These are phyloP conservation scores for Coelopa frigida DNA, from an alignment of 1,140 invertebrate genomes.

Conservation along the genomic window DNA sequence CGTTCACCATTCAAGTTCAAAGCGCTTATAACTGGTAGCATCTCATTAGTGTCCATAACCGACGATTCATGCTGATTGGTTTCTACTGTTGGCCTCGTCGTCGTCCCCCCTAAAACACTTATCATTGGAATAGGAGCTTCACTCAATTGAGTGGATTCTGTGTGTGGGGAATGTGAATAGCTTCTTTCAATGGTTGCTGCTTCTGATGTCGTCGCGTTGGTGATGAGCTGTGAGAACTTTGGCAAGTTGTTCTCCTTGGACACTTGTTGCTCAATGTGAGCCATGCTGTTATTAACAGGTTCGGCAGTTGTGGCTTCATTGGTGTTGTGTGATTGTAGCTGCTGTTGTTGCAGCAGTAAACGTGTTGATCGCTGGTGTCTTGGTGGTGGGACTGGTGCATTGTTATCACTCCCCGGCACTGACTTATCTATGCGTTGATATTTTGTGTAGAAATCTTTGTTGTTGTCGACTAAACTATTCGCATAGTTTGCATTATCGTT, in stretches of 20 bases:
- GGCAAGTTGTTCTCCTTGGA: background rate
- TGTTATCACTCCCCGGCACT: background rate
- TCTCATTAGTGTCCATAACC: slow-evolving; percentile 8
- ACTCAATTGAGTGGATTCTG: background rate
- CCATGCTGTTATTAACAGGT: no score
- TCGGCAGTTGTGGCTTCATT: slow-evolving; percentile 1
- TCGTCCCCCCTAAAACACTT: background rate
- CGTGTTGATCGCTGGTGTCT: slow-evolving; percentile 3
- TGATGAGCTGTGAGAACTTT: background rate
- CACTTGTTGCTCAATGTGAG: background rate
- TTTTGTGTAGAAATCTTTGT: slow-evolving; percentile 36
- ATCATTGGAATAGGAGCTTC: background rate
- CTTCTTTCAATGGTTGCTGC: background rate
- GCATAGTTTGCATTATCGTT: slow-evolving; percentile 19
- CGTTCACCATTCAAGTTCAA: slow-evolving; percentile 27
- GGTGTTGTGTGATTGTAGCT: background rate
- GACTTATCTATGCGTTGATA: slow-evolving; percentile 16
- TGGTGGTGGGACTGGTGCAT: slow-evolving; percentile 10
- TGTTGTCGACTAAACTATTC: slow-evolving; percentile 17
- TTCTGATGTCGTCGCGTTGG: background rate
- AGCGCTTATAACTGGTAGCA: slow-evolving; percentile 35
- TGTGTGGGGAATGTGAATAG: background rate
- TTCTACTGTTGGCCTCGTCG: background rate
- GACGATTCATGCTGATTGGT: no score
- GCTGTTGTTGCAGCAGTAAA: slow-evolving; percentile 5